phyloP scores from a whole-genome alignment of 2,797 vertebrate species.

The Macrochelys suwanniensis region DNA sequence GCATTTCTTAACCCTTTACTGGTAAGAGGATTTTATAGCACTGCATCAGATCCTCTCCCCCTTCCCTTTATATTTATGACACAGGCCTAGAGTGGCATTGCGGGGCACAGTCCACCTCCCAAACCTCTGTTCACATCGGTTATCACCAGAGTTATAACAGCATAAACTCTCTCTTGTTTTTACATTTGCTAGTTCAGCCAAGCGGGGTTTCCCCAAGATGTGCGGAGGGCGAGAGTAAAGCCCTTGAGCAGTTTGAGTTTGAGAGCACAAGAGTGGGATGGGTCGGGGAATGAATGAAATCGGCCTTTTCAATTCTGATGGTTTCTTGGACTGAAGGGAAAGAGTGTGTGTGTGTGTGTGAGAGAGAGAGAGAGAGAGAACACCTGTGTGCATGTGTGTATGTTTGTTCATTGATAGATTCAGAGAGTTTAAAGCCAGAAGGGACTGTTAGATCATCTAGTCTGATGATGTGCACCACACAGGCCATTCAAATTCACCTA shows the following conservation, averaged over 20 bases:
- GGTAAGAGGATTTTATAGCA: no score
- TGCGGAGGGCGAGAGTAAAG: neutral
- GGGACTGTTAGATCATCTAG: no score
- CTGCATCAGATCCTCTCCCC: no score
- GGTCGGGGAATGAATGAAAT: neutral
- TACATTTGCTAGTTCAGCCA: neutral
- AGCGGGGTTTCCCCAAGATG: neutral
- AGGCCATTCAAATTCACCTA: no score
- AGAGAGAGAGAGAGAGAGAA: accelerated
- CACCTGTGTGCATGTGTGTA: neutral
- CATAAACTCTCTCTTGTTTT: neutral
- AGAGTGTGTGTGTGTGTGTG: neutral
- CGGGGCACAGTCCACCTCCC: neutral
- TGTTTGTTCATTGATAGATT: neutral
- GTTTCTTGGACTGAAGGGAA: neutral
- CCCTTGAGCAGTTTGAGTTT: neutral
- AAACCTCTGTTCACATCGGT: neutral
- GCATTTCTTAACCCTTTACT: no score
- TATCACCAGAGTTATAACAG: neutral
- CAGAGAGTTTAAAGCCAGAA: no score
- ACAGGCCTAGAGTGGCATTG: neutral
- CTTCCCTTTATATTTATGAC: no score
- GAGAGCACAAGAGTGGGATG: neutral
- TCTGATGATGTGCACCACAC: no score
- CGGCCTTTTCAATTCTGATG: neutral